A percentile compares a stretch with the other conserved stretches of the same genome.
Conservation (phyloP, 2,888 invertebrate species). For the Ophion ventricosus region DNA sequence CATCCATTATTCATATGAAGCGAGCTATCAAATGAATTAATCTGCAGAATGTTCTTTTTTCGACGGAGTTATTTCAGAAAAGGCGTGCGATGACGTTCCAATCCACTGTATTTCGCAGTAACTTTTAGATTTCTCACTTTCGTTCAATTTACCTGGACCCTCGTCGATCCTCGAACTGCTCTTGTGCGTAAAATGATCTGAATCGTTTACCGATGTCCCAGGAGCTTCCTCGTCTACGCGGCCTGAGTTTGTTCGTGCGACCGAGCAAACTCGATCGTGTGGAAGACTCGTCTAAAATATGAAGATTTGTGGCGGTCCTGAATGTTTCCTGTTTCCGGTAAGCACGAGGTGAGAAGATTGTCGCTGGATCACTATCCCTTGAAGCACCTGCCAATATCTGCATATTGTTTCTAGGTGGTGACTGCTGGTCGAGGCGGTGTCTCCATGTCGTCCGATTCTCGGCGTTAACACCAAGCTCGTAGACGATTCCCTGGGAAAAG, state of each 20-base stretch:
- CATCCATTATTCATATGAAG: too few species aligned
- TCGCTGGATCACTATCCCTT: neutral
- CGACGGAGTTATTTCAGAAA: too few species aligned
- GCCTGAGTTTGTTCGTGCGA: slow-evolving; percentile 1
- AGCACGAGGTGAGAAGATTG: neutral
- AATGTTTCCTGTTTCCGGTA: neutral
- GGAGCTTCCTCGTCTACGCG: slow-evolving; percentile 63
- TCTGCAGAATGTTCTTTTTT: too few species aligned
- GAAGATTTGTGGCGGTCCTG: neutral
- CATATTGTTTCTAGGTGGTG: slow-evolving; percentile 25
- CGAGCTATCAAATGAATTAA: too few species aligned
- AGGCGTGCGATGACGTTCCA: neutral
- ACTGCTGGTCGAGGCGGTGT: neutral
- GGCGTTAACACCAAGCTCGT: neutral
- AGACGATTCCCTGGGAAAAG: neutral
- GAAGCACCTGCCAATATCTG: neutral
- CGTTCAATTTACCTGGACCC: slow-evolving; percentile 49
- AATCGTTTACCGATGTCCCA: slow-evolving; percentile 62
- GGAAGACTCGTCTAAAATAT: neutral
- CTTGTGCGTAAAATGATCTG: slow-evolving; percentile 67
- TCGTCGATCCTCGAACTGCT: neutral
- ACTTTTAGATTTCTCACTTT: neutral
- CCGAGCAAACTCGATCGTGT: neutral
- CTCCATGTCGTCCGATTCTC: too few species aligned
- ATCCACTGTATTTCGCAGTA: neutral